Evolutionary conservation across 1,140 invertebrate genomes (phyloP).

Genomic region (Teleopsis dalmanni): DNA sequence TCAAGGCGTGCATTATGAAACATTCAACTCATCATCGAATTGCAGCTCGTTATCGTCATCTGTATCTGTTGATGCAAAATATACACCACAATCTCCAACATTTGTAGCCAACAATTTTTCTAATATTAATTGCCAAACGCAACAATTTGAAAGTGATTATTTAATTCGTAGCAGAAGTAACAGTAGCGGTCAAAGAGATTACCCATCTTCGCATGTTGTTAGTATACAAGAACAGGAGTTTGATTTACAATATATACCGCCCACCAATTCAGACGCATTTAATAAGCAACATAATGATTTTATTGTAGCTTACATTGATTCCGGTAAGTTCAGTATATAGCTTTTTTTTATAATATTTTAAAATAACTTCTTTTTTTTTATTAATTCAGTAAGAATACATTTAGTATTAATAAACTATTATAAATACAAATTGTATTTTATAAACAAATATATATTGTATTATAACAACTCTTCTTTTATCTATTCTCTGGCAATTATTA

Average conservation of each 20-base stretch:
- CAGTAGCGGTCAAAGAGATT: too few relatives aligned
- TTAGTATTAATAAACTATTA: not conserved
- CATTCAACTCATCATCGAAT: conserved; percentile 7
- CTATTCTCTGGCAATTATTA: too few relatives aligned
- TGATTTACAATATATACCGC: conserved; percentile 15
- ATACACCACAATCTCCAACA: conserved; percentile 5
- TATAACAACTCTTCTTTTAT: too few relatives aligned
- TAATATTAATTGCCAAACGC: conserved; percentile 1
- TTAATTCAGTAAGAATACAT: not conserved
- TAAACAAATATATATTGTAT: too few relatives aligned
- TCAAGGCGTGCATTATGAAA: not conserved
- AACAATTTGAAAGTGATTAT: conserved; percentile 1
- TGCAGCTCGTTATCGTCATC: conserved; percentile 12
- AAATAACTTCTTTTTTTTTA: not conserved
- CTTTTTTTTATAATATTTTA: not conserved
- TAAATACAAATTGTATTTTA: too few relatives aligned
- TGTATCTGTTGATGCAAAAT: not conserved
- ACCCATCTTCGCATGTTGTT: conserved; percentile 1
- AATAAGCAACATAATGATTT: conserved; percentile 47
- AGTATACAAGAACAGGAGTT: conserved; percentile 10
- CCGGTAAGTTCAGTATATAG: conserved; percentile 42
- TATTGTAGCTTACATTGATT: conserved; percentile 50
- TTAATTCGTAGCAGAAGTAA: conserved; percentile 10
- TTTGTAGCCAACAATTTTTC: not conserved
- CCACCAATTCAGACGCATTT: conserved; percentile 8